These are phyloP conservation scores for Ricordea florida DNA, from an alignment of 92 coral and sea anemone genomes.

Conservation along the genomic window DNA sequence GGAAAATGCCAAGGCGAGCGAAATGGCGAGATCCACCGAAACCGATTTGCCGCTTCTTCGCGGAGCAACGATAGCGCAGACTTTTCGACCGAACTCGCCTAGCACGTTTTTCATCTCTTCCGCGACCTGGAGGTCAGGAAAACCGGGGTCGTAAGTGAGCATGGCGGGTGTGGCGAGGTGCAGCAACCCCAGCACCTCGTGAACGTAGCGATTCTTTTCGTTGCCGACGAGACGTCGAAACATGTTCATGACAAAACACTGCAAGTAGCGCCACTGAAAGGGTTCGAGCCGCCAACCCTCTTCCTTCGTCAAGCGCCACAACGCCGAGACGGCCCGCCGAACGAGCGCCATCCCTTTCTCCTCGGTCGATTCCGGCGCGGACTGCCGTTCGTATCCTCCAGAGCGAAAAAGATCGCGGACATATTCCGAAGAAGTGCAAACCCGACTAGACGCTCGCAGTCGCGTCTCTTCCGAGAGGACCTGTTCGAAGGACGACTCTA, in stretches of 20 bases:
- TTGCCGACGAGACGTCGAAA: not conserved
- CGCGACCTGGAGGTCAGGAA: not conserved
- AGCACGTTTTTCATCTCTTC: not conserved
- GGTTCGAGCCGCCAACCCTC: not conserved
- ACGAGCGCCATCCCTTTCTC: not conserved
- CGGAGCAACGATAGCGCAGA: not conserved
- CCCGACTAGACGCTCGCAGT: not conserved
- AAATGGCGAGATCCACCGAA: not conserved
- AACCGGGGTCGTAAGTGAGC: not conserved
- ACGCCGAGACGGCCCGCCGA: not conserved
- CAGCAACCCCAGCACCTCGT: not conserved
- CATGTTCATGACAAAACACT: not conserved
- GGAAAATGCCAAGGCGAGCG: not conserved
- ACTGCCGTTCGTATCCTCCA: too few species aligned
- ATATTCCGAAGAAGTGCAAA: not conserved
- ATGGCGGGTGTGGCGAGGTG: not conserved
- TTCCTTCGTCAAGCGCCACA: not conserved
- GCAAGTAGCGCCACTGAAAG: conserved; percentile 1
- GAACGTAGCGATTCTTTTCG: not conserved
- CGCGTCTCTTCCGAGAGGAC: not conserved
- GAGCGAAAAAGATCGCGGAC: not conserved
- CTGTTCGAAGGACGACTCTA: not conserved
- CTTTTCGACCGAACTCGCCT: not conserved
- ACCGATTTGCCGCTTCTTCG: conserved; percentile 8
- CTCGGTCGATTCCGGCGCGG: not conserved